A percentile compares a stretch with the other conserved stretches of the same genome.
phyloP scores from a whole-genome alignment of 2,797 vertebrate genomes.

The Podargus strigoides region DNA sequence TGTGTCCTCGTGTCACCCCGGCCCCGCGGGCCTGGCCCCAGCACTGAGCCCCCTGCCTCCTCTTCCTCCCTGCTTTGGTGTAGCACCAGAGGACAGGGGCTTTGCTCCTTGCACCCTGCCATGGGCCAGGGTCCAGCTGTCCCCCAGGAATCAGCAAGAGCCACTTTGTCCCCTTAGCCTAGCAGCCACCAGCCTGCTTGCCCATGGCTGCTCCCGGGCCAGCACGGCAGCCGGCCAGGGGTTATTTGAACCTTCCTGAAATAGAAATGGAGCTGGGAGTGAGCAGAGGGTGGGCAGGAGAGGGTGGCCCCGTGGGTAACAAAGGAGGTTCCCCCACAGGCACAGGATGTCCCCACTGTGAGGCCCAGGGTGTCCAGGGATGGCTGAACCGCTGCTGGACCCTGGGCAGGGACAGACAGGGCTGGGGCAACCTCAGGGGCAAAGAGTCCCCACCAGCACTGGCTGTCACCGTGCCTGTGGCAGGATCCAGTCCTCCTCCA shows the following conservation, averaged over 20 bases:
- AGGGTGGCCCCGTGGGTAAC: fast-evolving
- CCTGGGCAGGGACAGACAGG: background rate
- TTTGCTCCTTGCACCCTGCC: fast-evolving
- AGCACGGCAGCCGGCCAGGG: background rate
- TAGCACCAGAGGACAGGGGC: background rate
- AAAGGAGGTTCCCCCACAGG: background rate
- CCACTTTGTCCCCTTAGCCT: background rate
- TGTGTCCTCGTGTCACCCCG: background rate
- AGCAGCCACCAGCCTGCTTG: fast-evolving
- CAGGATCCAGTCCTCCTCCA: background rate
- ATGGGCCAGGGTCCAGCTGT: background rate
- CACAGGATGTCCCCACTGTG: fast-evolving
- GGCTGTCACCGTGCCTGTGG: no score
- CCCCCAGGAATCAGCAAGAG: background rate
- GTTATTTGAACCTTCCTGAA: constrained; percentile 27
- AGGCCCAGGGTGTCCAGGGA: no score
- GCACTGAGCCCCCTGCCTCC: background rate
- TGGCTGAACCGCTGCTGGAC: background rate
- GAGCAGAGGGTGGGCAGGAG: background rate
- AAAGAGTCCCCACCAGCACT: background rate
- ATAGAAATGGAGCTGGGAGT: background rate
- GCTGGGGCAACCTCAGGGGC: background rate
- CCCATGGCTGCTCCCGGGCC: background rate
- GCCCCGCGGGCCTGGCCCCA: background rate
- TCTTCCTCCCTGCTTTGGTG: background rate